Conservation (phyloP, 2,888 invertebrate species). For the Troides oblongomaculatus region DNA sequence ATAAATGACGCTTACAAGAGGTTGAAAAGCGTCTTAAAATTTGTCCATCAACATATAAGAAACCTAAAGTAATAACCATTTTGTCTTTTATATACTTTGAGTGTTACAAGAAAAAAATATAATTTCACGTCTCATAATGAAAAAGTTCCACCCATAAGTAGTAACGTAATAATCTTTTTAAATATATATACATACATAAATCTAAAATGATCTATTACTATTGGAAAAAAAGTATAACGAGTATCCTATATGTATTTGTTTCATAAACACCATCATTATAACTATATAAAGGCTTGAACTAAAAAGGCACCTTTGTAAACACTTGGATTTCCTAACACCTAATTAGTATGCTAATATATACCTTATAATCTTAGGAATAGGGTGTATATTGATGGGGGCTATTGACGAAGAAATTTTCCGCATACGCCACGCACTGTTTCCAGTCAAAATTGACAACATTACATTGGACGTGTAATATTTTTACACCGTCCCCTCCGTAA, state of each 20-base stretch:
- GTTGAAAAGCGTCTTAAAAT: too few relatives aligned
- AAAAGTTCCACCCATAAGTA: too few relatives aligned
- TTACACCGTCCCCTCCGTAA: slow-evolving; percentile 34
- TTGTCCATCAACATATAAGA: too few relatives aligned
- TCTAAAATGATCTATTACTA: neutral
- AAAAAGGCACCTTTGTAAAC: slow-evolving; percentile 44
- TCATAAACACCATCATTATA: slow-evolving; percentile 43
- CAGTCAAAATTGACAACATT: slow-evolving; percentile 63
- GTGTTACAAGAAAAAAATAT: too few relatives aligned
- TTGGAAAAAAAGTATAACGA: neutral
- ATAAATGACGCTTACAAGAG: too few relatives aligned
- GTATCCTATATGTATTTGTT: neutral
- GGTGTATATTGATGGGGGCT: slow-evolving; percentile 34
- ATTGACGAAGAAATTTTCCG: slow-evolving; percentile 41
- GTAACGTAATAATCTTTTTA: too few relatives aligned
- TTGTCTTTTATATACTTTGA: too few relatives aligned
- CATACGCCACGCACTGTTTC: slow-evolving; percentile 64
- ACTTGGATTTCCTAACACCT: slow-evolving; percentile 32
- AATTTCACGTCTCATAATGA: too few relatives aligned
- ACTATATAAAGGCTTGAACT: slow-evolving; percentile 41
- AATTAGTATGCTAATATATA: slow-evolving; percentile 31
- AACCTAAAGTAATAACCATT: too few relatives aligned
- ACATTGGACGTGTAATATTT: slow-evolving; percentile 46
- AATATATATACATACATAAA: too few relatives aligned
- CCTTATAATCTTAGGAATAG: slow-evolving; percentile 30